These are phyloP conservation scores for Podarcis raffonei DNA, from an alignment of 2,113 vertebrate genomes.

Conservation along the genomic window DNA sequence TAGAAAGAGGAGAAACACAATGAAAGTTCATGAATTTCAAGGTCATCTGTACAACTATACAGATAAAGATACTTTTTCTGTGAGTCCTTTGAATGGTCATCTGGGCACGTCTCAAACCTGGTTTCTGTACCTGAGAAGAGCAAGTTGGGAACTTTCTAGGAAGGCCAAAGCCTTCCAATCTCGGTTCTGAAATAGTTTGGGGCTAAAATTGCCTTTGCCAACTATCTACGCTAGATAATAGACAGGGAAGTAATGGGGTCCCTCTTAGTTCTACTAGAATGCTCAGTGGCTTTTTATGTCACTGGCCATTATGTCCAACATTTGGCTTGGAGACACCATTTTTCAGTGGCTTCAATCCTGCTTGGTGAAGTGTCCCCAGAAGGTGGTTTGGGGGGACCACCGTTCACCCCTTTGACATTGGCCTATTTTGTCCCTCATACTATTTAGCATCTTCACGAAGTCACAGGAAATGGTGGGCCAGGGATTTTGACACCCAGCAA, in stretches of 20 bases:
- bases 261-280: too few species aligned
- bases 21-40: neutral
- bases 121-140: neutral
- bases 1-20: conserved; percentile 56
- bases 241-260: too few species aligned
- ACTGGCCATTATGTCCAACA: too few species aligned
- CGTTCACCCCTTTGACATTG: neutral
- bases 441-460: neutral
- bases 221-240: too few species aligned
- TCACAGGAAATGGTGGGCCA: neutral
- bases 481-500: neutral
- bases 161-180: too few species aligned
- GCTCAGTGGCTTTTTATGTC: too few species aligned
- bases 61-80: neutral
- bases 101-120: neutral
- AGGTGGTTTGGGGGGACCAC: neutral
- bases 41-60: neutral
- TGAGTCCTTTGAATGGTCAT: neutral
- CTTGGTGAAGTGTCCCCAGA: neutral
- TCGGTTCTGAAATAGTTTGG: too few species aligned
- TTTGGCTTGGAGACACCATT: too few species aligned
- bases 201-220: too few species aligned
- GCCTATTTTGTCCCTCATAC: neutral
- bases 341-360: too few species aligned
- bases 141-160: neutral